Evolutionary conservation across 2,113 vertebrate species (phyloP).

Genomic region (Corvus cornix): DNA sequence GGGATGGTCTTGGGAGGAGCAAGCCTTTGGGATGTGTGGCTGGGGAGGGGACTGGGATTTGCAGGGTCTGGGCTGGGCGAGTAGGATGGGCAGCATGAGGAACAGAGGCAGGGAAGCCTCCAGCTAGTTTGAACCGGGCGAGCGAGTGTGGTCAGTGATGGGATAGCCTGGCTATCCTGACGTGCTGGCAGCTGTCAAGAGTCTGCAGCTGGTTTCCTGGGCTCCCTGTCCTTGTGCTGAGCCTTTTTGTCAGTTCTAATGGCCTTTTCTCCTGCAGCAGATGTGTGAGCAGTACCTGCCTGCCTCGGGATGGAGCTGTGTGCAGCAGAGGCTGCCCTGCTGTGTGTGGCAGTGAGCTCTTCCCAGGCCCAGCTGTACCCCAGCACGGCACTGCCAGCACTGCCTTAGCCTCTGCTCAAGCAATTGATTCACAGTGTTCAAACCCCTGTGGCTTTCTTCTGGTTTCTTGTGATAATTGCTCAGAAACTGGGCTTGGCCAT

Average conservation of each 20-base stretch:
- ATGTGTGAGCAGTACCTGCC: background rate
- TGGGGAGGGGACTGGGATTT: background rate
- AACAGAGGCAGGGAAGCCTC: background rate
- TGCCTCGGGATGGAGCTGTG: background rate
- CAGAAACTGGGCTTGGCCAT: background rate
- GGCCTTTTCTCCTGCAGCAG: background rate
- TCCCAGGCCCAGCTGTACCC: background rate
- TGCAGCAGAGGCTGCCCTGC: background rate
- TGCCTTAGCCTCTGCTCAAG: background rate
- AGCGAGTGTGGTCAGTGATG: background rate
- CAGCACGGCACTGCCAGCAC: background rate
- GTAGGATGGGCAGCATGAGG: background rate
- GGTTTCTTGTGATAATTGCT: background rate
- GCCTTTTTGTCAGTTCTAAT: background rate
- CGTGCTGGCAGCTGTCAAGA: rapidly evolving
- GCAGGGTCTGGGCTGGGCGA: background rate
- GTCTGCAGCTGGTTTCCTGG: background rate
- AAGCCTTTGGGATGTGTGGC: background rate
- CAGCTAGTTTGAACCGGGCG: background rate
- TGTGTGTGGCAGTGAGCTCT: background rate
- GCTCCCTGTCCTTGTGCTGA: background rate
- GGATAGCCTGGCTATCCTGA: background rate
- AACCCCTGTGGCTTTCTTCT: background rate
- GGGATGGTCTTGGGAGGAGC: background rate
- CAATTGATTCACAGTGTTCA: background rate